Conservation (phyloP, 2,888 invertebrate genomes). For the Hirtodrosophila trivittata region DNA sequence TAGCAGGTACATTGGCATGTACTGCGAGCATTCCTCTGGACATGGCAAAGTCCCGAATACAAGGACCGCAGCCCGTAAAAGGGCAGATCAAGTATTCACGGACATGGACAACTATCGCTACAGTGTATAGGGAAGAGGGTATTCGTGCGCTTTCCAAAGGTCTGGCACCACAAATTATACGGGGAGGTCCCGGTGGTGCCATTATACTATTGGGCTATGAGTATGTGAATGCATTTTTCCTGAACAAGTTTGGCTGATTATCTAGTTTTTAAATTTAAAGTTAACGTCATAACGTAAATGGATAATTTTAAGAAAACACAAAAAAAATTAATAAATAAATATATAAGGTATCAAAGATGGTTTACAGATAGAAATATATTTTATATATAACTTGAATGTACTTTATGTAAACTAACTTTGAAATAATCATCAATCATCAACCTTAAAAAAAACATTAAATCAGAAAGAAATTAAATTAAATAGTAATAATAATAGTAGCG, state of each 20-base stretch:
- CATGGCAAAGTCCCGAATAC: slow-evolving; percentile 50
- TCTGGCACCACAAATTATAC: slow-evolving; percentile 29
- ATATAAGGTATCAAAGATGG: too few species aligned
- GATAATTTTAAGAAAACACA: too few species aligned
- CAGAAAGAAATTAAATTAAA: too few species aligned
- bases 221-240: slow-evolving; percentile 8
- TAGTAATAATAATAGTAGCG: too few species aligned
- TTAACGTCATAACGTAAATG: too few species aligned
- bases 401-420: too few species aligned
- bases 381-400: too few species aligned
- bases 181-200: slow-evolving; percentile 36
- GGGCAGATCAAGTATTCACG: slow-evolving; percentile 49
- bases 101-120: slow-evolving; percentile 8
- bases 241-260: neutral
- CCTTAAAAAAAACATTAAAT: too few species aligned
- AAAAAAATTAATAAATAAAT: too few species aligned
- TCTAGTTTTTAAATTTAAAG: neutral
- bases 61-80: slow-evolving; percentile 58
- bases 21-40: slow-evolving; percentile 33
- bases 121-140: slow-evolving; percentile 46
- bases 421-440: too few species aligned
- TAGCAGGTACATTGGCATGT: slow-evolving; percentile 26
- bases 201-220: slow-evolving; percentile 41
- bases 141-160: slow-evolving; percentile 46
- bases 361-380: too few species aligned